Percentiles rank a stretch among this genome's conserved stretches.
Evolutionary conservation across 2,797 vertebrate genomes (phyloP).

Genomic region (Schizothorax lantsangensis): DNA sequence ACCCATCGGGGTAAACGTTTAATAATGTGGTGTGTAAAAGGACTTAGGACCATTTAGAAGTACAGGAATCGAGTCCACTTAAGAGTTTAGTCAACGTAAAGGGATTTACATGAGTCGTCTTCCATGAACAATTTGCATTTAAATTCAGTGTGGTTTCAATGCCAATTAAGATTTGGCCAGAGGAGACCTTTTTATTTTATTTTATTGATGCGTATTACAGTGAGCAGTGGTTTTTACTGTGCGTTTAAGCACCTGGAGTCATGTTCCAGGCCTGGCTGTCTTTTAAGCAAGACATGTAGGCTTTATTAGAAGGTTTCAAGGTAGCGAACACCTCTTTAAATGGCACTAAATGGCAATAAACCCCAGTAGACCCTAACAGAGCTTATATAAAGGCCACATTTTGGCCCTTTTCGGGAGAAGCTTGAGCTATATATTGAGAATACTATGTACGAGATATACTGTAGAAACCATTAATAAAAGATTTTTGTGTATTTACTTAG

Average conservation of each 20-base stretch:
- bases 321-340: slow-evolving; percentile 55
- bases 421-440: slow-evolving; percentile 46
- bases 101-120: slow-evolving; percentile 34
- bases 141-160: slow-evolving; percentile 66
- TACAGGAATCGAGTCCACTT: slow-evolving; percentile 50
- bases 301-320: slow-evolving; percentile 48
- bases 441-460: slow-evolving; percentile 50
- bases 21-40: slow-evolving; percentile 39
- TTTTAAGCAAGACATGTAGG: slow-evolving; percentile 36
- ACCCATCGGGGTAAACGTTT: slow-evolving; percentile 40
- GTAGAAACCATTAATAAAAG: slow-evolving; percentile 34
- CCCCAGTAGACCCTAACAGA: slow-evolving; percentile 50
- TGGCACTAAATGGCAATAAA: slow-evolving; percentile 57
- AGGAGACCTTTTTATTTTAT: slow-evolving; percentile 68
- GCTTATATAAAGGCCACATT: slow-evolving; percentile 40
- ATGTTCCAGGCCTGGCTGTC: slow-evolving; percentile 27
- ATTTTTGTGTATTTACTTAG: slow-evolving; percentile 2
- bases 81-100: slow-evolving; percentile 30
- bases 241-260: slow-evolving; percentile 59
- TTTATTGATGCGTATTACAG: slow-evolving; percentile 69
- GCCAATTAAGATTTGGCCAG: slow-evolving; percentile 71
- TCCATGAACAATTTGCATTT: slow-evolving; percentile 68
- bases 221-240: slow-evolving; percentile 60
- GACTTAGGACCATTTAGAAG: slow-evolving; percentile 41
- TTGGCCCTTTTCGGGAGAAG: background rate